A percentile compares a stretch with the other conserved stretches of the same genome.
Conservation (phyloP, 2,888 invertebrate species). For the Pasiphila rectangulata region DNA sequence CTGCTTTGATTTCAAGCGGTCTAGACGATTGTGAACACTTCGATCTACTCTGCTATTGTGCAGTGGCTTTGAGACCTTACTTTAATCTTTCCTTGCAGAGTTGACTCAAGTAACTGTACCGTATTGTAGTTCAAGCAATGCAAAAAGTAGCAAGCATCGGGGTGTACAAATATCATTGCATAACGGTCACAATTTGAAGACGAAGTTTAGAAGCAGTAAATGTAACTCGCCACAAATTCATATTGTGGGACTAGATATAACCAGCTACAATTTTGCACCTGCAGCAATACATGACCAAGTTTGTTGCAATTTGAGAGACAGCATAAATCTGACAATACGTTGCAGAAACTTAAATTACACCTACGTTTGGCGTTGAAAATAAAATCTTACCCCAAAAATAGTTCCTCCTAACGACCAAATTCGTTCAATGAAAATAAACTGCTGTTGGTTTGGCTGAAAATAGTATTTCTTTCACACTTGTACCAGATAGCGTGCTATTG, state of each 20-base stretch:
- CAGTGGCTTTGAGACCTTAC: slow-evolving; percentile 40
- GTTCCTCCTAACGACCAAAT: slow-evolving; percentile 11
- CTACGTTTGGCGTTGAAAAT: slow-evolving; percentile 23
- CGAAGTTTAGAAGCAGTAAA: slow-evolving; percentile 35
- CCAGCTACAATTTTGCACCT: slow-evolving; percentile 29
- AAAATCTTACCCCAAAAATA: slow-evolving; percentile 17
- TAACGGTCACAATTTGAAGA: slow-evolving; percentile 33
- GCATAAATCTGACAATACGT: slow-evolving; percentile 30
- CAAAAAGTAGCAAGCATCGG: slow-evolving; percentile 17
- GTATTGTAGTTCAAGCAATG: slow-evolving; percentile 50
- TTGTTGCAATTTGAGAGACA: slow-evolving; percentile 33
- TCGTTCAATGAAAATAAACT: slow-evolving; percentile 20
- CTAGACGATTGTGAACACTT: slow-evolving; percentile 38
- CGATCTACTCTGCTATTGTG: slow-evolving; percentile 34
- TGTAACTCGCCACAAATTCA: slow-evolving; percentile 22
- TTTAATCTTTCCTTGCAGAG: slow-evolving; percentile 41
- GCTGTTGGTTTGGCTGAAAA: slow-evolving; percentile 7
- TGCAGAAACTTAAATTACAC: slow-evolving; percentile 25
- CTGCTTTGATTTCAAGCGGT: slow-evolving; percentile 54
- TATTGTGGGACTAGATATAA: slow-evolving; percentile 25
- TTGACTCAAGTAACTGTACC: slow-evolving; percentile 40
- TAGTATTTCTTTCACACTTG: slow-evolving; percentile 7
- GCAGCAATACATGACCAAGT: slow-evolving; percentile 29
- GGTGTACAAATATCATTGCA: slow-evolving; percentile 19
- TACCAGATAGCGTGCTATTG: slow-evolving; percentile 17